Conservation (phyloP, 2,888 invertebrate genomes). For the Drosophila putrida region DNA sequence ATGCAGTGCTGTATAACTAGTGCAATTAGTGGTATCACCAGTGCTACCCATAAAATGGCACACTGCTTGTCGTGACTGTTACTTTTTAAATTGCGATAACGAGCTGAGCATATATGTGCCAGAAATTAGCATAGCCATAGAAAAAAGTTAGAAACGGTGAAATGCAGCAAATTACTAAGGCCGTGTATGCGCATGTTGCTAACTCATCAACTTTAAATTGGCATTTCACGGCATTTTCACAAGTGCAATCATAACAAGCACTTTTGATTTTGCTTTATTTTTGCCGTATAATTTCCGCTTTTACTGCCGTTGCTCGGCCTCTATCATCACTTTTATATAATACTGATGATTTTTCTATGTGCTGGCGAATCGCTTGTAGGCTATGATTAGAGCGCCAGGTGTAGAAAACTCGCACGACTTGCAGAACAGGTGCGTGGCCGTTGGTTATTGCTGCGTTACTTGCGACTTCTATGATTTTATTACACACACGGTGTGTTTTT, state of each 20-base stretch:
- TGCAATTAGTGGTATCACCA: background rate
- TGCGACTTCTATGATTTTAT: conserved; percentile 73
- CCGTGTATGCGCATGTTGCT: conserved; percentile 4
- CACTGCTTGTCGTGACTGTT: conserved; percentile 27
- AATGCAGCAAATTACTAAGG: conserved; percentile 43
- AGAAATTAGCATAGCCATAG: conserved; percentile 29
- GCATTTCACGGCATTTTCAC: conserved; percentile 38
- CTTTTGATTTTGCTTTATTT: conserved; percentile 45
- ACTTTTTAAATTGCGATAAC: conserved; percentile 39
- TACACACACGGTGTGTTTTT: conserved; percentile 42
- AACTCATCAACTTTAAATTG: conserved; percentile 41
- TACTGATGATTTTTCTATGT: conserved; percentile 53
- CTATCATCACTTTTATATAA: conserved; percentile 71
- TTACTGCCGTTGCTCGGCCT: conserved; percentile 19
- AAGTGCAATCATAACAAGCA: conserved; percentile 52
- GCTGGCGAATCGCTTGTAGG: conserved; percentile 14
- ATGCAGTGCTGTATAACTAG: conserved; percentile 14
- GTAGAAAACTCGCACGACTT: conserved; percentile 69
- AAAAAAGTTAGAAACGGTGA: conserved; percentile 31
- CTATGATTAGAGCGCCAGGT: conserved; percentile 61
- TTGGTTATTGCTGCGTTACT: conserved; percentile 34
- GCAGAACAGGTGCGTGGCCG: conserved; percentile 71
- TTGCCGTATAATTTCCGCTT: conserved; percentile 64
- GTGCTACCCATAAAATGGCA: conserved; percentile 8
- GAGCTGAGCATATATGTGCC: conserved; percentile 12